Conservation (phyloP, 1,140 invertebrate genomes). For the Homarus americanus region DNA sequence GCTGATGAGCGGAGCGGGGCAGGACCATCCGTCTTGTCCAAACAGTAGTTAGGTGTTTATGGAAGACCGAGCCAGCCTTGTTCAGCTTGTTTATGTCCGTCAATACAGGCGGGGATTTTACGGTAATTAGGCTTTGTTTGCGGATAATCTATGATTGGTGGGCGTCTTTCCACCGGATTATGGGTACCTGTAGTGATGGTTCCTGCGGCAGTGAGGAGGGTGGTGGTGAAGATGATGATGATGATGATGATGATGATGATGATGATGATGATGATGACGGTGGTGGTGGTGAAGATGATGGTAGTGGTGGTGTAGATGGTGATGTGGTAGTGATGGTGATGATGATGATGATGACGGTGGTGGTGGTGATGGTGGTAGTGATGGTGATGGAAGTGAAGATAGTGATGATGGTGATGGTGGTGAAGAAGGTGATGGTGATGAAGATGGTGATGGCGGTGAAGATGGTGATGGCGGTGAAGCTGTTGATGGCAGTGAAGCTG, state of each 20-base stretch:
- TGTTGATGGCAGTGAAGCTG: not conserved
- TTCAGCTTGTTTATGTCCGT: not conserved
- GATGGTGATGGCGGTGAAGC: not conserved
- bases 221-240: not conserved
- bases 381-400: not conserved
- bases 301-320: not conserved
- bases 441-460: not conserved
- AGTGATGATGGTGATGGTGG: not conserved
- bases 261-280: not conserved
- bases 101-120: slow-evolving; percentile 23
- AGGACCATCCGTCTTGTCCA: slow-evolving; percentile 19
- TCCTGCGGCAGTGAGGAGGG: not conserved
- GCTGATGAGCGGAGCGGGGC: slow-evolving; percentile 2
- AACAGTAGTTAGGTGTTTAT: slow-evolving; percentile 43
- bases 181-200: not conserved
- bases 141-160: slow-evolving; percentile 29
- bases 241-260: not conserved
- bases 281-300: not conserved
- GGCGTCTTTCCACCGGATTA: not conserved
- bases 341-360: not conserved
- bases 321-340: not conserved
- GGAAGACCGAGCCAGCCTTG: not conserved
- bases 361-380: not conserved
- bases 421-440: not conserved
- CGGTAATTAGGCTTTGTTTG: slow-evolving; percentile 24